phyloP scores from a whole-genome alignment of 2,888 invertebrate genomes.

The Corbicula japonica region DNA sequence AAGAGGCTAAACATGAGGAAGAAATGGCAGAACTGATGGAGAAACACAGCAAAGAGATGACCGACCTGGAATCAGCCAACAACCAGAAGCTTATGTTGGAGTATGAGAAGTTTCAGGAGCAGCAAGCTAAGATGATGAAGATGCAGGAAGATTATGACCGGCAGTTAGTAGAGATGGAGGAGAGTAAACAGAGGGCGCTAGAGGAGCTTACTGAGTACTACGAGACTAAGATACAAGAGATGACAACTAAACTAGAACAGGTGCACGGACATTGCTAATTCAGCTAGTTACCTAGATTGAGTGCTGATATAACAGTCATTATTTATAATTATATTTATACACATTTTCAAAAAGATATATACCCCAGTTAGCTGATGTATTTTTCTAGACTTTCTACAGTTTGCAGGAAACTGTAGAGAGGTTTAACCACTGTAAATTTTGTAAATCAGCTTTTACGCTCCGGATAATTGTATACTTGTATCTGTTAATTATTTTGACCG shows the following conservation, averaged over 20 bases:
- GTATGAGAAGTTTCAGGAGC: conserved; percentile 94
- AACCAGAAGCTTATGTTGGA: conserved; percentile 94
- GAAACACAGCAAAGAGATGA: conserved; percentile 86
- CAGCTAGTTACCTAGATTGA: not conserved
- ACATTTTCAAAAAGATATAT: no score
- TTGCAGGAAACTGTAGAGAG: no score
- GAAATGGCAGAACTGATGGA: conserved; percentile 91
- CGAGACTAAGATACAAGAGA: conserved; percentile 88
- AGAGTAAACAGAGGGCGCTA: conserved; percentile 87
- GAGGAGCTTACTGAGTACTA: conserved; percentile 88
- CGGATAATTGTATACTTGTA: no score
- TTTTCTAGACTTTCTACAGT: no score
- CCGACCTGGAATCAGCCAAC: conserved; percentile 86
- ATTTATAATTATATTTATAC: no score
- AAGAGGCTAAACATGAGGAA: conserved; percentile 91
- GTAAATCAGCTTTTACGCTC: no score
- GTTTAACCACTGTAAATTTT: no score
- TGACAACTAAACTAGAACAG: conserved; percentile 89
- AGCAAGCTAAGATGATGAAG: conserved; percentile 87
- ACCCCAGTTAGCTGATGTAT: no score
- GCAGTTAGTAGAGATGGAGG: conserved; percentile 86
- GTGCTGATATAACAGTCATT: no score
- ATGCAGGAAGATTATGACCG: conserved; percentile 87
- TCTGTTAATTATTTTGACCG: no score
- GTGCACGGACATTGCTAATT: conserved; percentile 70